These are phyloP conservation scores for Leptosomus discolor DNA, from an alignment of 2,113 vertebrate genomes.

Conservation along the genomic window DNA sequence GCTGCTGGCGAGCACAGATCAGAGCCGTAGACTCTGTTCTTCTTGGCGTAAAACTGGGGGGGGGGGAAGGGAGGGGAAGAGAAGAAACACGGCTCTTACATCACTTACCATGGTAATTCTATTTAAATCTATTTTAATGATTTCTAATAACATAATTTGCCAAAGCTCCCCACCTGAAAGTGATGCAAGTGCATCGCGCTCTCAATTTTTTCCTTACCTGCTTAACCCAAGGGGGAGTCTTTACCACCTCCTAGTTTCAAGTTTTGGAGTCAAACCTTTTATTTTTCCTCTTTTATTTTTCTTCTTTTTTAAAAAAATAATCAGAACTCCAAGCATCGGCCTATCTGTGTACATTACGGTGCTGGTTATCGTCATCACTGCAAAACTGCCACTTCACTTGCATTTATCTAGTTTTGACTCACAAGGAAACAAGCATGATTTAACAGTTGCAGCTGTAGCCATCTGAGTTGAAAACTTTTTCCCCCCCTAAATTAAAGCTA, in stretches of 20 bases:
- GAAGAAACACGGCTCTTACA: not conserved
- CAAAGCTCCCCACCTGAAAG: not conserved
- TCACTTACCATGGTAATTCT: not conserved
- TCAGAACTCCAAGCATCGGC: not conserved
- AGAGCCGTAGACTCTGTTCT: not conserved
- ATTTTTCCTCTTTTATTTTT: not conserved
- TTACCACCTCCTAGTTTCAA: not conserved
- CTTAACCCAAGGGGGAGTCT: not conserved
- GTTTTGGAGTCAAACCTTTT: not conserved
- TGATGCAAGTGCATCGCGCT: not conserved
- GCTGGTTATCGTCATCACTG: not conserved
- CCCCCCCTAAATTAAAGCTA: not conserved
- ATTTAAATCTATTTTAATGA: constrained; percentile 29
- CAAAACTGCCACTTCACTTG: not conserved
- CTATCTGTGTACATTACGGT: not conserved
- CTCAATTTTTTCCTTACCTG: not conserved
- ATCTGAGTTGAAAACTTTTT: not conserved
- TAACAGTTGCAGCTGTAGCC: not conserved
- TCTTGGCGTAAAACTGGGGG: not conserved
- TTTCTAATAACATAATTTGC: constrained; percentile 22
- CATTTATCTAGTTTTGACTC: not conserved
- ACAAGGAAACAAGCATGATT: not conserved
- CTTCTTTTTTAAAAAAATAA: not conserved
- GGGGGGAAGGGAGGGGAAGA: not conserved
- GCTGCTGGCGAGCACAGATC: not conserved